Conservation (phyloP, 2,797 vertebrate species). For the Acanthurus leucopareius region DNA sequence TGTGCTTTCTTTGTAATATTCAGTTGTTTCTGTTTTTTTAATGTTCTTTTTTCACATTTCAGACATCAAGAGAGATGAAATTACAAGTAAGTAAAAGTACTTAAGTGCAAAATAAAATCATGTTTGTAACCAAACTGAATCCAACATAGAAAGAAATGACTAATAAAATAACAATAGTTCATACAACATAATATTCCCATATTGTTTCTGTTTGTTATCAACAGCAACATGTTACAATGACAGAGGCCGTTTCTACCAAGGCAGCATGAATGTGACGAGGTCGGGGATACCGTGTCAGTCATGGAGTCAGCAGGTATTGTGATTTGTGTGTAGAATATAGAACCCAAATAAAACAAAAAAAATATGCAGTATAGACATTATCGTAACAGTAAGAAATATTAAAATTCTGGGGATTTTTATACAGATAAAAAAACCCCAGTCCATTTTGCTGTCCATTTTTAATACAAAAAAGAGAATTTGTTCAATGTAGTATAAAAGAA, state of each 20-base stretch:
- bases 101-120: background rate
- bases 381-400: too few relatives aligned
- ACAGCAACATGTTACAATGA: conserved; percentile 90
- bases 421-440: too few relatives aligned
- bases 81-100: conserved; percentile 91
- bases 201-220: conserved; percentile 23
- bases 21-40: too few relatives aligned
- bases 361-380: too few relatives aligned
- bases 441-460: too few relatives aligned
- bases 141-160: background rate
- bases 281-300: conserved; percentile 90
- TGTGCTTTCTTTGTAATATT: too few relatives aligned
- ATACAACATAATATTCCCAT: background rate
- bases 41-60: conserved; percentile 56
- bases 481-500: too few relatives aligned
- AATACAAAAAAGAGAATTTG: too few relatives aligned
- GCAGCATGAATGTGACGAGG: conserved; percentile 85
- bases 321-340: background rate
- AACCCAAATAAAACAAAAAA: too few relatives aligned
- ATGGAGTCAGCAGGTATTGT: conserved; percentile 87
- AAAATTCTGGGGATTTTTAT: too few relatives aligned
- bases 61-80: conserved; percentile 92
- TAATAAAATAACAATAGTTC: background rate
- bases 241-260: conserved; percentile 91
- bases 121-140: background rate